Base-by-base conservation (phyloP, 2,113 vertebrate species). In the Cebus imitator region DNA sequence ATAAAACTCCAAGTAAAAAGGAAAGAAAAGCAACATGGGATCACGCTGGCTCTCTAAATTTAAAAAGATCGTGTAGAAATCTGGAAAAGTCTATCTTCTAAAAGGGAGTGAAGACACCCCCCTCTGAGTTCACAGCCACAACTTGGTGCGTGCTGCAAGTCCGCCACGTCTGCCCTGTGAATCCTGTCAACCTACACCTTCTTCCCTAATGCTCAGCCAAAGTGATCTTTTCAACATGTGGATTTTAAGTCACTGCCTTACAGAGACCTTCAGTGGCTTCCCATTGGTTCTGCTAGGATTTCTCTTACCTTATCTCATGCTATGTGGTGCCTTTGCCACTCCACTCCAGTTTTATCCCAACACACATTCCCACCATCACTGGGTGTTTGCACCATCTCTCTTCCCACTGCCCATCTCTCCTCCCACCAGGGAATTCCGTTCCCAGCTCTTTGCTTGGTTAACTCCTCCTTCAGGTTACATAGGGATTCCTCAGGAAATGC, bases 1-100 rank as follows among this genome's bases (percentile, higher is more conserved):
- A 90, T 35, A 75, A 95, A 94, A 8, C 40, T 79, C 95, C 50
- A 90, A 70, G 79, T 11, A 90, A 20, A 82, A 95, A 82, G 52
- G 30, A 83, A 95, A 84, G 40, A 32, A 94, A 93, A 95, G 79
- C 35, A 79, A 87, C 76, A 32, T 52, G 16, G 35, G 13, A 89
- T 72, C 30, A 27, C 11, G 64, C n/a, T 45, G 37, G 11, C 27
- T 80, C 27, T 88, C 61, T 16, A 45, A 75, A 95, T 82, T 94
- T 75, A 37, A 75, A 72, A 90, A 76, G 57, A 78, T 70, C 13
- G 57, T 37, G n/a, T 13, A 73, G 80, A 91, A 58, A 88, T 66
- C 32, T 61, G 43, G 57, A 85, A 91, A 68, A 32, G 30, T 1
- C 1, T 17, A 45, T 78, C 72, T 58, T 76, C 48, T 37, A 91